Evolutionary conservation across 1,140 invertebrate genomes (phyloP), one percentile per base, ranked within the genome.

Genomic region (Cydia amplana): DNA sequence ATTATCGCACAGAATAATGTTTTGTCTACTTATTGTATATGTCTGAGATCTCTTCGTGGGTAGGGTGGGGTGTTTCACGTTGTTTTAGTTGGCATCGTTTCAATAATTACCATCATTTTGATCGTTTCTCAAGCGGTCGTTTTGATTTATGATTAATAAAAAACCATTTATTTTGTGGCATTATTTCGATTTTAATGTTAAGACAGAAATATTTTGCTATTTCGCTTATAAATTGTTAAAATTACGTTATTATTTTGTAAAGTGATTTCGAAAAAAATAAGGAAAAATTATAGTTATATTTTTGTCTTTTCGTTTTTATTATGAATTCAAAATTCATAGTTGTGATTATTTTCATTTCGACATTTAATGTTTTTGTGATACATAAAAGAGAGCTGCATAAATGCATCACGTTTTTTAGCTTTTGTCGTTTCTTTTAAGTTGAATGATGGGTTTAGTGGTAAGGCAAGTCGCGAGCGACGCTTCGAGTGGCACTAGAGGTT

Each of bases 341-440:
- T 91, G 91, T 93, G 91, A 93, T 93, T 70, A 70, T 70, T 43
- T 93, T 91, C 85, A 90, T 93, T 84, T 91, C 86, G 90, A 93
- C 91, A 93, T 93, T 87, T 89, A 93, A 93, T 93, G 91, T 93
- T 93, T 91, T 91, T 93, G 90, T 93, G 91, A 93, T 93, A 93
- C 84, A 84, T 86, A 87, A 89, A 86, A 87, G 80, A 87, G 83
- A 85, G 85, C 85, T 87, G 89, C 89, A 91, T 90, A 87, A 91
- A 90, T 91, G 89, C 91, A 87, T 88, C 86, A 88, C 82, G 82
- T 89, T 89, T 82, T 87, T 80, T 79, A 83, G 82, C 77, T 87
- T 86, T 86, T 84, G 82, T 70, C 75, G 75, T 83, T 82, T 82
- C 75, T 74, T 75, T 83, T 86, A 84, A 81, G 84, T 85, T 80